Conservation (phyloP, 2,113 vertebrate genomes). For the Prionailurus bengalensis region DNA sequence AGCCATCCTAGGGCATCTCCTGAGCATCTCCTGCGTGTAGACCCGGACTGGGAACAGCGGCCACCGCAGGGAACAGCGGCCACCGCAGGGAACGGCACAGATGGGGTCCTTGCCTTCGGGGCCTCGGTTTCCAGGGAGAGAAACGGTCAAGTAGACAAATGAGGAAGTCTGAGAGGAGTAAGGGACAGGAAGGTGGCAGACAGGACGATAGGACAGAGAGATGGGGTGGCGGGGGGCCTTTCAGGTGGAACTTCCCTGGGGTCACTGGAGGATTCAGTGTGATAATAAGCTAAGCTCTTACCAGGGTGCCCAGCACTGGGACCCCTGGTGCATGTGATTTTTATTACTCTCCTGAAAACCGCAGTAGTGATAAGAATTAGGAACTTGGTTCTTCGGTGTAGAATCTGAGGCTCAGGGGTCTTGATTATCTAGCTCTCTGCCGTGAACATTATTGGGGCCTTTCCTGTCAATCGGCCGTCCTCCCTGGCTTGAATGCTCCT, state of each 20-base stretch:
- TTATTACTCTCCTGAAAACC: too few relatives aligned
- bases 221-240: too few relatives aligned
- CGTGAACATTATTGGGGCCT: not conserved
- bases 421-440: not conserved
- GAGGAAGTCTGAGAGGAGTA: not conserved
- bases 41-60: not conserved
- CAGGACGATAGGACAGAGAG: rapidly evolving
- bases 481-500: not conserved
- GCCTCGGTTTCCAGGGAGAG: not conserved
- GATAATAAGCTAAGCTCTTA: too few relatives aligned
- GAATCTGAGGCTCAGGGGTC: not conserved
- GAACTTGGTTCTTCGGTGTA: not conserved
- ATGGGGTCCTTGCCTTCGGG: not conserved
- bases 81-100: rapidly evolving
- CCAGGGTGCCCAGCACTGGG: rapidly evolving
- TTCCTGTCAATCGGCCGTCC: not conserved
- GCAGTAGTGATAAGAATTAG: rapidly evolving
- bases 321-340: rapidly evolving
- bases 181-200: not conserved
- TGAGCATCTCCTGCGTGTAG: not conserved
- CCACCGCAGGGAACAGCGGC: not conserved
- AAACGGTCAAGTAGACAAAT: not conserved
- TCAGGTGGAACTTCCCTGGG: not conserved
- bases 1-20: not conserved
- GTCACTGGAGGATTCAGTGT: not conserved